Evolutionary conservation across 1,140 invertebrate genomes (phyloP), one percentile per base, ranked within the genome.

Genomic region (Myzus persicae): DNA sequence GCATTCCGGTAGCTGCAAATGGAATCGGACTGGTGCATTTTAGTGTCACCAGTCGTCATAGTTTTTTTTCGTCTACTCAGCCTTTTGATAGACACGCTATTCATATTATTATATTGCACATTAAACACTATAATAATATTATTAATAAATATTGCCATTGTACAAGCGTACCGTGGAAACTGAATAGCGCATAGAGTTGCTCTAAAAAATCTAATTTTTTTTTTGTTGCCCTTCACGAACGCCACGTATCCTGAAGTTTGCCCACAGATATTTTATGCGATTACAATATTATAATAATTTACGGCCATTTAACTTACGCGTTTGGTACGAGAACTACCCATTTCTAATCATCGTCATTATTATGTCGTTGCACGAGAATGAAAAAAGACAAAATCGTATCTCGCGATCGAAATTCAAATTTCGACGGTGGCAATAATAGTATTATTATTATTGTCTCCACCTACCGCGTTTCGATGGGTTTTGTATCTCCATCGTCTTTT

Each of bases 21-120:
- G 91, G 91, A 51, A 51, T 84, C 91, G 31, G 42, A 54, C 81
- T 11, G 46, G 46, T 40, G 36, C 81, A 42, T 84, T 93, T 93
- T 85, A 85, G 91, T 93, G 91, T 93, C 91, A 85, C 46, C n/a
- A 24, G 76, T 54, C 91, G 46, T 93, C 81, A 82, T 93, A 51
- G 11, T 88, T 82, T 81, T 38, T 88, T 88, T 51, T 51, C 20
- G 22, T 88, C 42, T 88, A 36, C 44, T 8, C 48, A 36, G n/a
- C n/a, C n/a, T 51, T 88, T 51, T 22, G 87, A 48, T 51, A 22
- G 1, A 88, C 20, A 36, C 46, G 20, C 46, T 2, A 48, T 18
- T 31, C 31, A 46, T 48, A 36, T 9, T 59, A 59, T 59, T 54
- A 24, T 8, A 54, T 54, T 48, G 46, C 46, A 18, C 14, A 18